Evolutionary conservation across 2,797 vertebrate genomes (phyloP), one percentile per base, ranked within the genome.

Genomic region (Pempheris klunzingeri): DNA sequence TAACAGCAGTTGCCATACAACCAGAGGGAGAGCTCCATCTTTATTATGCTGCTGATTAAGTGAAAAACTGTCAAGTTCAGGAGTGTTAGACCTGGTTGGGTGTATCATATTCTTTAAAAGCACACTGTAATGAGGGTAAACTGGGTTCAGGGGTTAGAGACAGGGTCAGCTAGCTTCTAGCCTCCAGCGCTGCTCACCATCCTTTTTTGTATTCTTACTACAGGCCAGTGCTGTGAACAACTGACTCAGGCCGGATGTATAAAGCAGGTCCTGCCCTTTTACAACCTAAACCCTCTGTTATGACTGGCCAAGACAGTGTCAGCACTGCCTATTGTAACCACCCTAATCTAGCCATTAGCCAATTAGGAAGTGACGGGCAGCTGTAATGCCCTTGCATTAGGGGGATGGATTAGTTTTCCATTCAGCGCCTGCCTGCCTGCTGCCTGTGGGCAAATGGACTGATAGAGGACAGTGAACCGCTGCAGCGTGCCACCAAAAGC

Each of bases 271-370:
- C 43, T 34, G 57, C 43, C 71, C 77, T 83, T 88, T 87, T 46
- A 74, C 41, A 7, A 59, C 63, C 71, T 89, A 91, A 94, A 88
- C 85, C 84, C 87, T 80, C 83, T 82, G 90, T 91, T 91, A 82
- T 88, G 82, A 88, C 83, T 71, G 88, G 74, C 80, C 86, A 69
- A 75, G 82, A 80, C 82, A 62, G 86, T 59, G 93, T 95, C 94
- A 95, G 93, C 91, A 78, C 46, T 38, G 81, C 78, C 84, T 67
- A 92, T 95, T 95, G 92, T 94, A 80, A 64, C 87, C 73, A 67
- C 59, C 76, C 80, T 94, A 94, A 94, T 94, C 95, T 92, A 74
- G 82, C 92, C 90, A 93, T 94, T 93, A 93, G 89, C 93, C 92
- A 94, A 93, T 93, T 92, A 95, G 94, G 93, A 94, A 94, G 92